Base-by-base conservation (phyloP, 2,113 vertebrate genomes). In the Percopsis transmontana region DNA sequence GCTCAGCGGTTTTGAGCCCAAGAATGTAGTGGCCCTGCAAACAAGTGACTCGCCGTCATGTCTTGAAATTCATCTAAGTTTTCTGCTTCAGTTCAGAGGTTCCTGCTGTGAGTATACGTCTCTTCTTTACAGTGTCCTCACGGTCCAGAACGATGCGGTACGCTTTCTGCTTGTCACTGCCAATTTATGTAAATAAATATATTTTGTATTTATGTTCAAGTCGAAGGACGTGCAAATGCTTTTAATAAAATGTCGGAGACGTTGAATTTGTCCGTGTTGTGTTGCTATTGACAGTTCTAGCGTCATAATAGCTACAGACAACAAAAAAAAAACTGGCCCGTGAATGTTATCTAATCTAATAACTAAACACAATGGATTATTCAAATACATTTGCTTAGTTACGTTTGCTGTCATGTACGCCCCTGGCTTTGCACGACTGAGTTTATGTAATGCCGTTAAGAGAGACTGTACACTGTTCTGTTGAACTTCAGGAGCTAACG, bases 161-260 rank as follows among this genome's bases (percentile, higher is more conserved):
- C 58, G 72, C 84, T 88, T n/a, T 89, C 40, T 66, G 71, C 79
- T 68, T 82, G 71, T 88, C 80, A 88, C 78, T 87, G 85, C 89
- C 89, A 83, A 83, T 77, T 85, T 83, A 83, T 88, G 84, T 90
- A 88, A 71, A 87, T 88, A 85, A 77, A 81, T 82, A 84, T 85
- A 84, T 83, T 92, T 91, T 92, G 82, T 93, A 92, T 91, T 91
- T 91, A 90, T 91, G 87, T 90, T 91, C 82, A 76, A 64, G 87
- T 76, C 65, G 72, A 81, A n/a, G 81, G 85, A 81, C 75, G 61
- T 81, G 73, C 70, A 67, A 62, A 75, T 87, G 88, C 85, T 92
- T 92, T 91, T 88, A 92, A 92, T 92, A 92, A 92, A 92, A 90
- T 64, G 67, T 85, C 86, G 69, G 68, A 70, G 71, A 80, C 79